These are phyloP conservation scores for Ficedula albicollis DNA, from an alignment of 2,797 vertebrate genomes.

Conservation along the genomic window DNA sequence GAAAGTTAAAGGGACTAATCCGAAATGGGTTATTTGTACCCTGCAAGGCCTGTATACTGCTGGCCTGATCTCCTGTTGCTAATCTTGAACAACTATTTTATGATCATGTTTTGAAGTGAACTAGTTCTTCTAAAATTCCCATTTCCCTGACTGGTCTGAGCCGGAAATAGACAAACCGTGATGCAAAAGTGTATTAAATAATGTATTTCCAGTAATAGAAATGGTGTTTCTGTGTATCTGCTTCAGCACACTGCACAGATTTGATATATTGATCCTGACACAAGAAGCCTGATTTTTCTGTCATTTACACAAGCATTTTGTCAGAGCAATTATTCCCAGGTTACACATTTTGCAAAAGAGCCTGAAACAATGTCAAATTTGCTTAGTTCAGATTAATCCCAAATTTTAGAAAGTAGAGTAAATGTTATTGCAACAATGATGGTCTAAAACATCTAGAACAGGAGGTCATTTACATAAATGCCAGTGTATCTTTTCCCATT, in stretches of 20 bases:
- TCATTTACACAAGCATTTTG: neutral
- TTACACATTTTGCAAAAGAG: neutral
- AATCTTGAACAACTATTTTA: constrained; percentile 50
- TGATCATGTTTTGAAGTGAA: constrained; percentile 11
- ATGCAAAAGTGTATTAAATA: constrained; percentile 36
- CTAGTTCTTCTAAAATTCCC: constrained; percentile 15
- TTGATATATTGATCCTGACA: constrained; percentile 22
- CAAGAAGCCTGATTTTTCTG: constrained; percentile 1
- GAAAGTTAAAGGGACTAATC: neutral
- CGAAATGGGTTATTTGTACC: neutral
- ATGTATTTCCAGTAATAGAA: constrained; percentile 30
- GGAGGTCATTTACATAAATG: neutral
- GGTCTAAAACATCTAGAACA: neutral
- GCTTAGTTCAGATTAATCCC: neutral
- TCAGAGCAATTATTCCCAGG: neutral
- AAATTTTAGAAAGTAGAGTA: neutral
- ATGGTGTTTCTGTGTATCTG: constrained; percentile 17
- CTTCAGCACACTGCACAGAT: constrained; percentile 4
- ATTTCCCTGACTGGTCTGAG: constrained; percentile 1
- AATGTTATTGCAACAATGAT: neutral
- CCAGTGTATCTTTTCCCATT: neutral
- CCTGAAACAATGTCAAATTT: neutral
- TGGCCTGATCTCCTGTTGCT: neutral
- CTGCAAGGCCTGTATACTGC: neutral
- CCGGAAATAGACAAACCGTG: neutral